phyloP scores from a whole-genome alignment of 2,888 invertebrate genomes.

The Ichneumon xanthorius region DNA sequence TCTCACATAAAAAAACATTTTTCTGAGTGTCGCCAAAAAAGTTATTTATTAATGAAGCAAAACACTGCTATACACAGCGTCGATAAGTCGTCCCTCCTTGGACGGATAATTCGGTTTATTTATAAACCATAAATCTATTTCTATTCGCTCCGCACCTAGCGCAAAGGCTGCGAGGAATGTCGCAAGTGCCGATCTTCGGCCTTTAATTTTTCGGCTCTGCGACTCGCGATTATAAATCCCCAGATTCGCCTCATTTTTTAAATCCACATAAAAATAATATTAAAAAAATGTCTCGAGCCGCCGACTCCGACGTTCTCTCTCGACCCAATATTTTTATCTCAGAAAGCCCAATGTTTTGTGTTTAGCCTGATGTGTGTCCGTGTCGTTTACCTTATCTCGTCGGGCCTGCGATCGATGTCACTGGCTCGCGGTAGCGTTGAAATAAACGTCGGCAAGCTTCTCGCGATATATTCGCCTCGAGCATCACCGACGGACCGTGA shows the following conservation, averaged over 20 bases:
- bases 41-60: background rate
- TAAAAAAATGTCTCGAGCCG: background rate
- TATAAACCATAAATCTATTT: background rate
- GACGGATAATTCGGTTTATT: background rate
- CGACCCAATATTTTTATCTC: background rate
- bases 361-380: background rate
- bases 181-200: background rate
- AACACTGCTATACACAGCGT: background rate
- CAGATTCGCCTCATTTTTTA: background rate
- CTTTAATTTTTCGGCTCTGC: background rate
- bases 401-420: background rate
- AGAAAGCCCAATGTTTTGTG: background rate
- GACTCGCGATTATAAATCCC: background rate
- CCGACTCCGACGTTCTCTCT: background rate
- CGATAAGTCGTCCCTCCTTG: background rate
- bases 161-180: background rate
- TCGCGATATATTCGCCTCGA: background rate
- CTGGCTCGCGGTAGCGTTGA: background rate
- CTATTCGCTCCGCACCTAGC: background rate
- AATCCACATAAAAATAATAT: no score
- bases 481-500: slow-evolving; percentile 19
- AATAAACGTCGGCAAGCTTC: background rate
- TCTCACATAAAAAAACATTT: no score
- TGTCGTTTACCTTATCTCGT: slow-evolving; percentile 12
- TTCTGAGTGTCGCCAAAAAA: no score